Evolutionary conservation across 2,888 invertebrate species (phyloP).

Genomic region (Yponomeuta cagnagella): DNA sequence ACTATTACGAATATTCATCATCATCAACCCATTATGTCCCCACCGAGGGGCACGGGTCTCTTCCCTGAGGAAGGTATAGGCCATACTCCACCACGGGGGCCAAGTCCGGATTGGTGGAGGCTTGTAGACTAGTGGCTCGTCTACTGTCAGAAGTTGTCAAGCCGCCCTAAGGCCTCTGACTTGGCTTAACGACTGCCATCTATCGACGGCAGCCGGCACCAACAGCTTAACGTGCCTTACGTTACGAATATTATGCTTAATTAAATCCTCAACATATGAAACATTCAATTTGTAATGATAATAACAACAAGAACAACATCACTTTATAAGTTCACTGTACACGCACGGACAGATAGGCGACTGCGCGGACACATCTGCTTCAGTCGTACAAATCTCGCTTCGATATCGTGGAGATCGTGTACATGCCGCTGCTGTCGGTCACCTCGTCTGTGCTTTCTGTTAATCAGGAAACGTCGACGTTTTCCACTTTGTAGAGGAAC

Average conservation of each 20-base stretch:
- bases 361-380: slow-evolving; percentile 7
- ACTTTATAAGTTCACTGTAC: not conserved
- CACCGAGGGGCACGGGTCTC: too few relatives aligned
- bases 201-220: too few relatives aligned
- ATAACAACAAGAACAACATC: slow-evolving; percentile 8
- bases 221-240: too few relatives aligned
- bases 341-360: not conserved
- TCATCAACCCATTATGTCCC: too few relatives aligned
- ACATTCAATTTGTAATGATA: not conserved
- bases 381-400: slow-evolving; percentile 56
- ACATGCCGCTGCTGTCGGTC: slow-evolving; percentile 63
- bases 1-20: too few relatives aligned
- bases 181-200: too few relatives aligned
- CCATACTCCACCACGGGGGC: too few relatives aligned
- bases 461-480: slow-evolving; percentile 68
- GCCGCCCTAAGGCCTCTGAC: too few relatives aligned
- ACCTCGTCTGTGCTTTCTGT: slow-evolving; percentile 69
- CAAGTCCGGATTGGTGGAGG: too few relatives aligned
- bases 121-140: too few relatives aligned
- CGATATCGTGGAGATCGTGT: slow-evolving; percentile 59
- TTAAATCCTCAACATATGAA: not conserved
- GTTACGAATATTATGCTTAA: not conserved
- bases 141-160: too few relatives aligned
- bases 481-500: slow-evolving; percentile 60
- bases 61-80: too few relatives aligned